Evolutionary conservation across 2,113 vertebrate genomes (phyloP).

Genomic region (Crocuta crocuta): DNA sequence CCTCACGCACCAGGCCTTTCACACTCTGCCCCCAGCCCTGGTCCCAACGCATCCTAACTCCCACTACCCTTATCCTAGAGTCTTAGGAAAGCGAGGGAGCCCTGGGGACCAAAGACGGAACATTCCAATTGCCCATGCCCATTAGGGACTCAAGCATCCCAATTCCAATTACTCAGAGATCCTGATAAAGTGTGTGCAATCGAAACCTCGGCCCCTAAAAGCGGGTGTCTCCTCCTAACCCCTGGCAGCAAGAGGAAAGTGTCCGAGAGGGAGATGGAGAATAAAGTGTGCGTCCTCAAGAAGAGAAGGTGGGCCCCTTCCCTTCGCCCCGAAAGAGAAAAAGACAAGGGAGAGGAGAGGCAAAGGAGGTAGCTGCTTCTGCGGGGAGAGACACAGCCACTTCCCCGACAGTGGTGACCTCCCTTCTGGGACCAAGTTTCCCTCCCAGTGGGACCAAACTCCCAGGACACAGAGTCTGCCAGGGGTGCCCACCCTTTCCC

Average conservation of each 20-base stretch:
- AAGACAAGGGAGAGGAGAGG: background rate
- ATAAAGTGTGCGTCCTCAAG: background rate
- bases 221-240: background rate
- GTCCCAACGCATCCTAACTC: background rate
- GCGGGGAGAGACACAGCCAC: background rate
- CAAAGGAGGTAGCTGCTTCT: background rate
- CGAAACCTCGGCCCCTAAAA: slow-evolving; percentile 9
- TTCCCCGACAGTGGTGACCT: background rate
- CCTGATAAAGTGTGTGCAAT: background rate
- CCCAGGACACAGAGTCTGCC: background rate
- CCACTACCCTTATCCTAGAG: background rate
- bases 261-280: background rate
- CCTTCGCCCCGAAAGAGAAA: slow-evolving; percentile 33
- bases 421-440: too few relatives aligned
- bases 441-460: too few relatives aligned
- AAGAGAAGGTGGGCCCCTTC: background rate
- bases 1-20: background rate
- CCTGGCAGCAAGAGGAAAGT: slow-evolving; percentile 6
- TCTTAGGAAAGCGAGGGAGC: background rate
- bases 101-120: background rate
- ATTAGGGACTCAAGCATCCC: slow-evolving; percentile 19
- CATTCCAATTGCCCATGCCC: slow-evolving; percentile 6
- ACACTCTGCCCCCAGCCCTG: background rate
- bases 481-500: background rate
- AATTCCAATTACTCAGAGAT: slow-evolving; percentile 13